Evolutionary conservation across 2,888 invertebrate genomes (phyloP), one percentile per base, ranked within the genome.

Genomic region (Malthinus flaveolus): DNA sequence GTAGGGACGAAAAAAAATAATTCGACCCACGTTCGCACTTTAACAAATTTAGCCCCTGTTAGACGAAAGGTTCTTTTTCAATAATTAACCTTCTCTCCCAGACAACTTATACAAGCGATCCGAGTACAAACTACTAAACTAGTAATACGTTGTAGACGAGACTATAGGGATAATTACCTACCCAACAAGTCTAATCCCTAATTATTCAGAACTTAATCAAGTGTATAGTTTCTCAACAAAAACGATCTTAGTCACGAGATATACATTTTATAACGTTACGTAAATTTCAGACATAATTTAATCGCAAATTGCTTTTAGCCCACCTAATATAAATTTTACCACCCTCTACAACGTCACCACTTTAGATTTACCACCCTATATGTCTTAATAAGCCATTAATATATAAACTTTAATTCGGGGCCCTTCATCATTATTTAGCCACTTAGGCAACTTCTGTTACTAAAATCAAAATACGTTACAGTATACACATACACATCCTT

Each of bases 171-270:
- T 53, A 36, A 47, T 46, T 45, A 39, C 54, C 46, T 11, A 15
- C 42, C n/a, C n/a, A n/a, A n/a, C 12, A 23, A 31, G 56, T 49
- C 56, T 56, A 49, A 56, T 56, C 56, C 56, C 54, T 49, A 56
- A 56, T 56, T 56, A 56, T 44, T 10, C 49, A 45, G 44, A 15
- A 10, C 53, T 9, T 13, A 56, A 49, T 56, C 49, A 56, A 49
- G 56, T 49, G 49, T 49, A 49, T 49, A 49, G 23, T 42, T 9
- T 23, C n/a, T 9, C n/a, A 23, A 42, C 23, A 42, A 42, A 13
- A 7, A 42, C 10, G 13, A 13, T 42, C 23, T 13, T 12, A 9
- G 15, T 4, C 9, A 7, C 12, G 6, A 13, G 15, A 13, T 42
- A 15, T 23, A 15, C 39, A 6, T 7, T 15, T 15, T 15, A 42